Conservation (phyloP, 2,113 vertebrate genomes). For the Microtus oregoni region DNA sequence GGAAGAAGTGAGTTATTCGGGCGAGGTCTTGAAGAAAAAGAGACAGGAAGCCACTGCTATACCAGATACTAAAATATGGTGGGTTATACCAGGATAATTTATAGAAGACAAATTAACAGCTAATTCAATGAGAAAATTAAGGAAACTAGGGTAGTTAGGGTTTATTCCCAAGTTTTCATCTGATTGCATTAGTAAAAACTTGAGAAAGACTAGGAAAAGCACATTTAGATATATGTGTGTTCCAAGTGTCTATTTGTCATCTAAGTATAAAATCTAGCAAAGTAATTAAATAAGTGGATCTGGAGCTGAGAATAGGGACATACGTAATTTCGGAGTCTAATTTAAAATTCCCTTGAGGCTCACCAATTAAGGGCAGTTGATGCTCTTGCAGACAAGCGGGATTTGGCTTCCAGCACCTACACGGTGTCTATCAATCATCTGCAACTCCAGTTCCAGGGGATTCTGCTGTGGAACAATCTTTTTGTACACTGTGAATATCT, state of each 20-base stretch:
- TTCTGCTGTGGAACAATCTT: neutral
- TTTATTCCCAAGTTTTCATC: neutral
- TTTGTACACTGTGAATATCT: neutral
- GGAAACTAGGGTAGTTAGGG: neutral
- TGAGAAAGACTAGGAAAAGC: neutral
- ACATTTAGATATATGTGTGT: neutral
- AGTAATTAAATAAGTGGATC: neutral
- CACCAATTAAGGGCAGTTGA: neutral
- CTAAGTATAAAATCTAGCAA: conserved; percentile 16
- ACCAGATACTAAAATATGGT: neutral
- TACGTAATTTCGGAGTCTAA: neutral
- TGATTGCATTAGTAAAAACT: neutral
- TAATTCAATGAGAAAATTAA: neutral
- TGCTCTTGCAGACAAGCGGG: neutral
- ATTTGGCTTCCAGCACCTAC: neutral
- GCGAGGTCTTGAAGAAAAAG: neutral
- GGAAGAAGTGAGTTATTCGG: neutral
- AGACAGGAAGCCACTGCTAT: neutral
- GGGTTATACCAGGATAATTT: neutral
- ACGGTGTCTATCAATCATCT: neutral
- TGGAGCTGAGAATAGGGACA: conserved; percentile 9
- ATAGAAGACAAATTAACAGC: neutral
- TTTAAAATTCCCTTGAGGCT: neutral
- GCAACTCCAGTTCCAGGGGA: neutral
- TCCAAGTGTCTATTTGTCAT: neutral